Conservation (phyloP, 1,140 invertebrate species). For the Lordiphosa collinella region DNA sequence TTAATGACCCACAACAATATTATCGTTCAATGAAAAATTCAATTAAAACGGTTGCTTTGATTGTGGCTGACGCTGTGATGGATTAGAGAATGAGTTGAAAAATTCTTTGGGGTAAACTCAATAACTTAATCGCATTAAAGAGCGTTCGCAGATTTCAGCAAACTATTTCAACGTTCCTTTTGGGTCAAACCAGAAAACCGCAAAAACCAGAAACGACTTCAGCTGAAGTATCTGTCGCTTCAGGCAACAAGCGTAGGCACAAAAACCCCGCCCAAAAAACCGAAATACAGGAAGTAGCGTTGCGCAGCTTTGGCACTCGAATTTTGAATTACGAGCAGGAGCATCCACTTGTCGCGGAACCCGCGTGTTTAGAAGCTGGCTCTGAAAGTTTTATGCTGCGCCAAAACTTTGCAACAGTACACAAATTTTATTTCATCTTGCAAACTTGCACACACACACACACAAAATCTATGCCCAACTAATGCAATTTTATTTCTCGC, state of each 20-base stretch:
- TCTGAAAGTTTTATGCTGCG: conserved; percentile 57
- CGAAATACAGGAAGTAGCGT: conserved; percentile 51
- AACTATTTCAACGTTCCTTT: no score
- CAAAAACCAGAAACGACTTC: background rate
- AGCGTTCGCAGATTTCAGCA: background rate
- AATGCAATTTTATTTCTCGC: conserved; percentile 66
- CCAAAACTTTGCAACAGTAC: conserved; percentile 67
- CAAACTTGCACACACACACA: conserved; percentile 25
- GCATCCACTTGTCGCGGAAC: conserved; percentile 4
- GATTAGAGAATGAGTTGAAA: conserved; percentile 15
- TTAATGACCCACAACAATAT: conserved; percentile 4
- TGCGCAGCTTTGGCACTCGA: conserved; percentile 69
- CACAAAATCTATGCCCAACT: conserved; percentile 32
- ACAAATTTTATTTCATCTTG: conserved; percentile 76
- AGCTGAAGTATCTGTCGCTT: background rate
- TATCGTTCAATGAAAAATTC: conserved; percentile 25
- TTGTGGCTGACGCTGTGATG: conserved; percentile 11
- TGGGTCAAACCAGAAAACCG: background rate
- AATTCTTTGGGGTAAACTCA: conserved; percentile 28
- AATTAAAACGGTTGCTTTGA: conserved; percentile 42
- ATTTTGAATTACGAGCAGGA: conserved; percentile 69
- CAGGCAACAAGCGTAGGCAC: conserved; percentile 19
- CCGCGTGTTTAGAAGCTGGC: conserved; percentile 60
- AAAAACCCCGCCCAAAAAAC: conserved; percentile 22
- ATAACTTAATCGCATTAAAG: conserved; percentile 47